Base-by-base conservation (phyloP, 2,888 invertebrate genomes). In the Parelbella ahira region DNA sequence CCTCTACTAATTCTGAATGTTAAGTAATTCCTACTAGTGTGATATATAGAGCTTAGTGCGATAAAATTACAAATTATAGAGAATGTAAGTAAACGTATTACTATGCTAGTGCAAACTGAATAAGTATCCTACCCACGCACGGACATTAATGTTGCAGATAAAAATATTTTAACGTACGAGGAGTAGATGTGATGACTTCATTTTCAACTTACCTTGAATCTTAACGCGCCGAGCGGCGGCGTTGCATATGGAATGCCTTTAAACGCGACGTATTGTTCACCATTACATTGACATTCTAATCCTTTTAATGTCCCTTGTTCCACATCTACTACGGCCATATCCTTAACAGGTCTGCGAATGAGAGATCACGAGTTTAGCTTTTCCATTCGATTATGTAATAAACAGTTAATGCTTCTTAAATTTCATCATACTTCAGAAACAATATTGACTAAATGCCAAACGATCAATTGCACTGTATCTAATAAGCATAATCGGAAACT, bases 201-300 rank as follows among this genome's bases (percentile, higher is more conserved):
- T 23, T 28, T 32, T 27, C 6, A 44, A 68, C 73, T 83, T 65
- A 90, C 91, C 88, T 89, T 88, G 70, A 91, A 91, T 75, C 91
- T 78, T 45, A 91, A 81, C 55, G 79, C 58, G 23, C 88, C 89
- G 18, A 90, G 46, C 5, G 91, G 91, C 33, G 91, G 90, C 50
- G 82, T 76, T 3, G 91, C 91, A 54, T 90, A 91, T 9, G 91
- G 91, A 51, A 91, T 88, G 34, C 91, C 90, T 68, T 87, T 87
- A 60, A 88, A 88, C 25, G 86, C 75, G 20, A 70, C 58, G 55
- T 79, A 88, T 44, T 64, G 70, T 47, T 61, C 66, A 23, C 65
- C 58, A 4, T 54, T 61, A 34, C 56, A 48, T 33, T 68, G 65
- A 54, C 66, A 75, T 9, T 63, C 33, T 2, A 58, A 53, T 27